Percentiles rank a stretch among this genome's conserved stretches.
Evolutionary conservation across 92 coral and sea anemone species (phyloP).

Genomic region (Palythoa caribaeorum): DNA sequence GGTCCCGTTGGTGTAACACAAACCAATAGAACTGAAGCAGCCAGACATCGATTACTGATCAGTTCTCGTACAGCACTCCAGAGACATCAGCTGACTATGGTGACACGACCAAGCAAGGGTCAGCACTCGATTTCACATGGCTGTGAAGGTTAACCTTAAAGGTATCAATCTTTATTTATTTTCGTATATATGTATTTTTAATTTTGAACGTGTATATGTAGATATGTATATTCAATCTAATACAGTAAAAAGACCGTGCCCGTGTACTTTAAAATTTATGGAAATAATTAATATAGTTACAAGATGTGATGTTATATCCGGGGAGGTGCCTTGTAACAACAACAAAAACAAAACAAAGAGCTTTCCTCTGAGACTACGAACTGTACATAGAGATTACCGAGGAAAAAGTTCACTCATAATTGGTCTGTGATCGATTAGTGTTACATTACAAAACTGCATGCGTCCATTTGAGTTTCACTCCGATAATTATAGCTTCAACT

Average conservation of each 20-base stretch:
- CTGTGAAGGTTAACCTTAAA: not conserved
- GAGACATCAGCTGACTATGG: constrained; percentile 9
- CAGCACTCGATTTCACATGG: not conserved
- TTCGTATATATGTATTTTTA: not conserved
- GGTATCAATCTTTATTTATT: not conserved
- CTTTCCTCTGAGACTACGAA: not conserved
- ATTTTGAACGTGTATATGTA: too few relatives aligned
- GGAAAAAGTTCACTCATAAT: not conserved
- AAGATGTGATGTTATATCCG: constrained; percentile 5
- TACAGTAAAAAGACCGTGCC: not conserved
- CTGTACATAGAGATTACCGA: not conserved
- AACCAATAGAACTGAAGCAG: not conserved
- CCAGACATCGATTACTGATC: not conserved
- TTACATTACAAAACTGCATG: not conserved
- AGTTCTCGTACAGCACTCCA: too few relatives aligned
- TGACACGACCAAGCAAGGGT: not conserved
- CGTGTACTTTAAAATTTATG: not conserved
- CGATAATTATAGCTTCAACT: too few relatives aligned
- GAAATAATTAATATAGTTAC: not conserved
- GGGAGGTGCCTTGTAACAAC: constrained; percentile 22
- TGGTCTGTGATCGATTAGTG: not conserved
- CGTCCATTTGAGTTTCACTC: too few relatives aligned
- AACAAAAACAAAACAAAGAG: not conserved
- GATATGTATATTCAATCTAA: not conserved
- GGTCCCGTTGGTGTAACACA: not conserved